phyloP scores from a whole-genome alignment of 30 jellyfish, hydroid and myxozoan species.

The Morbakka virulenta region DNA sequence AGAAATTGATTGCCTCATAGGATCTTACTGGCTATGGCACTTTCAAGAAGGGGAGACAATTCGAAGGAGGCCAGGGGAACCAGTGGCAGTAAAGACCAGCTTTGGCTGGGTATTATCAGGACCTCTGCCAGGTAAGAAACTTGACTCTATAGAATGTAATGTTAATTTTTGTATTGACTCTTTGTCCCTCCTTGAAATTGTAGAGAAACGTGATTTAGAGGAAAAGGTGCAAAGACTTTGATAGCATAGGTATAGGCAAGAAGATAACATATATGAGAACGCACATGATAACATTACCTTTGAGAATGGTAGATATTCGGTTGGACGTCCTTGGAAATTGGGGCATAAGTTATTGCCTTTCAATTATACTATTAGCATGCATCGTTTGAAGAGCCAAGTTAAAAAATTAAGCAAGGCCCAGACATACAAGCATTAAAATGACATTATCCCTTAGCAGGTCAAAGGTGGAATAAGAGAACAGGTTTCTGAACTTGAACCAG shows the following conservation, averaged over 20 bases:
- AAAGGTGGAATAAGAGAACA: too few relatives aligned
- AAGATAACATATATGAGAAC: neutral
- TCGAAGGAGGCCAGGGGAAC: slow-evolving; percentile 26
- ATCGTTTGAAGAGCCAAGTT: slow-evolving; percentile 30
- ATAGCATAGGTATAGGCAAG: slow-evolving; percentile 40
- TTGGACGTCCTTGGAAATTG: slow-evolving; percentile 40
- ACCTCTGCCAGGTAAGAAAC: slow-evolving; percentile 14
- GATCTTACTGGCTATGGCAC: slow-evolving; percentile 26
- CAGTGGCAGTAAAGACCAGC: slow-evolving; percentile 36
- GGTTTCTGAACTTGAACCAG: too few relatives aligned
- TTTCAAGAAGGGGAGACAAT: slow-evolving; percentile 17
- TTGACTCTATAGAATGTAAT: neutral
- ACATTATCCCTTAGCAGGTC: slow-evolving; percentile 28
- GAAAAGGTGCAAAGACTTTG: slow-evolving; percentile 23
- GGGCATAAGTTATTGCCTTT: slow-evolving; percentile 37
- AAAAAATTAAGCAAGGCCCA: slow-evolving; percentile 30
- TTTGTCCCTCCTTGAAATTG: neutral
- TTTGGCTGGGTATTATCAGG: slow-evolving; percentile 47
- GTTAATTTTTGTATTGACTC: neutral
- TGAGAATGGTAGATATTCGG: slow-evolving; percentile 25
- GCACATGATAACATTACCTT: slow-evolving; percentile 9
- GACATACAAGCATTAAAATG: slow-evolving; percentile 16
- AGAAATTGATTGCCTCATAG: slow-evolving; percentile 31
- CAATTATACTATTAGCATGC: slow-evolving; percentile 2
- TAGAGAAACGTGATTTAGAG: neutral